These are phyloP conservation scores for Clinocottus analis DNA, from an alignment of 2,113 vertebrate species.

Conservation along the genomic window DNA sequence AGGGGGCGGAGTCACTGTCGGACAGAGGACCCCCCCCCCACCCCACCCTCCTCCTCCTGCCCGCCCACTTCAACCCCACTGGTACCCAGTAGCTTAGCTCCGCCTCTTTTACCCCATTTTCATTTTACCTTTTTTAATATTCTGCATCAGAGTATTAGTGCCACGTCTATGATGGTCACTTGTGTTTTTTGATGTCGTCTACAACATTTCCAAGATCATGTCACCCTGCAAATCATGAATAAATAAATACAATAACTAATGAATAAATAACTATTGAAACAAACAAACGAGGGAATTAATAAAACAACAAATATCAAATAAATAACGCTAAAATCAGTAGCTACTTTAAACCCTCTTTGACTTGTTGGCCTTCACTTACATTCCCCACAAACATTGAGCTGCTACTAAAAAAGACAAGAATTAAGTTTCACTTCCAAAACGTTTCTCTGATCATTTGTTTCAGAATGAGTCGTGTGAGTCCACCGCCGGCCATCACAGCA, in stretches of 20 bases:
- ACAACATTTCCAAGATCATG: not conserved
- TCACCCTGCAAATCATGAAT: not conserved
- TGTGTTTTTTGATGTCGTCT: not conserved
- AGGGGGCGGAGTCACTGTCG: slow-evolving; percentile 73
- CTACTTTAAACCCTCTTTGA: too few species aligned
- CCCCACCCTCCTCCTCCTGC: too few species aligned
- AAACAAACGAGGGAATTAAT: not conserved
- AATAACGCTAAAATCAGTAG: too few species aligned
- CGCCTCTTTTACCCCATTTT: slow-evolving; percentile 34
- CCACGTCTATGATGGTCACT: not conserved
- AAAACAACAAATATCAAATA: not conserved
- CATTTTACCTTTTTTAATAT: slow-evolving; percentile 6
- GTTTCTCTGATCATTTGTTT: too few species aligned
- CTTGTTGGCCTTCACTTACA: too few species aligned
- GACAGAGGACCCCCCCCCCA: slow-evolving; percentile 90
- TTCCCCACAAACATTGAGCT: too few species aligned
- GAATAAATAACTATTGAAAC: not conserved
- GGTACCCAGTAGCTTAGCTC: slow-evolving; percentile 29
- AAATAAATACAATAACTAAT: not conserved
- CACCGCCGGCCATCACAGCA: too few species aligned
- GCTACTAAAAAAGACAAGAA: too few species aligned
- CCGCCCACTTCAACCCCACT: slow-evolving; percentile 19
- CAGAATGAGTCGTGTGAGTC: too few species aligned
- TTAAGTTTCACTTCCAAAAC: too few species aligned
- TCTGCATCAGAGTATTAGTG: slow-evolving; percentile 1